phyloP scores from a whole-genome alignment of 2,113 vertebrate genomes.

The Cathartes aura region DNA sequence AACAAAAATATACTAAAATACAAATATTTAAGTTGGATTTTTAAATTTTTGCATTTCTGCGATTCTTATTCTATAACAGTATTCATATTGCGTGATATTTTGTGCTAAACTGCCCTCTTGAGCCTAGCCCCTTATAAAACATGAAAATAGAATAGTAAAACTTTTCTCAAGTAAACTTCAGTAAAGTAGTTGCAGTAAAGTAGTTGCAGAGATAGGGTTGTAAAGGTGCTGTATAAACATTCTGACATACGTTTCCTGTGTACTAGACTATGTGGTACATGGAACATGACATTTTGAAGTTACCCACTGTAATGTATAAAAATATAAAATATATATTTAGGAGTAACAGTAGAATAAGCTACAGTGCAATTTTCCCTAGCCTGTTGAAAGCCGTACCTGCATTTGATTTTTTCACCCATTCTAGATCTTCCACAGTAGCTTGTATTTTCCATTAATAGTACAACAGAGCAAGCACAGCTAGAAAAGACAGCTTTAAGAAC shows the following conservation, averaged over 20 bases:
- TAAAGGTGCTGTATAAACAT: constrained; percentile 14
- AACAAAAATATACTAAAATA: background rate
- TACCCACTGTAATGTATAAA: constrained; percentile 20
- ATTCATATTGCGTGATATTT: background rate
- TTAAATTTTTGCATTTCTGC: background rate
- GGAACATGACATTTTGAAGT: background rate
- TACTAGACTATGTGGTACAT: background rate
- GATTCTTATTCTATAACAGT: background rate
- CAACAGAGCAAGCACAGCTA: background rate
- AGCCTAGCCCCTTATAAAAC: background rate
- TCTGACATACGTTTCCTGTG: background rate
- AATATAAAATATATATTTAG: background rate
- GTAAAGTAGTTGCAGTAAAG: background rate
- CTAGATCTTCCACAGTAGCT: background rate
- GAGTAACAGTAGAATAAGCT: constrained; percentile 40
- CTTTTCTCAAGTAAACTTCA: constrained; percentile 21
- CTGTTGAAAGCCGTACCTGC: background rate
- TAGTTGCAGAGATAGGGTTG: background rate
- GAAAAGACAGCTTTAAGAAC: background rate
- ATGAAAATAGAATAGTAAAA: background rate
- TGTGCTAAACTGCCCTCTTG: background rate
- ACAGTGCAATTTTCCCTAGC: constrained; percentile 33
- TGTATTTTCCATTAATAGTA: background rate
- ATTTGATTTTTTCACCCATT: background rate
- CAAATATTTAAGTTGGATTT: background rate